Conservation (phyloP, 2,113 vertebrate genomes). For the Uria aalge region DNA sequence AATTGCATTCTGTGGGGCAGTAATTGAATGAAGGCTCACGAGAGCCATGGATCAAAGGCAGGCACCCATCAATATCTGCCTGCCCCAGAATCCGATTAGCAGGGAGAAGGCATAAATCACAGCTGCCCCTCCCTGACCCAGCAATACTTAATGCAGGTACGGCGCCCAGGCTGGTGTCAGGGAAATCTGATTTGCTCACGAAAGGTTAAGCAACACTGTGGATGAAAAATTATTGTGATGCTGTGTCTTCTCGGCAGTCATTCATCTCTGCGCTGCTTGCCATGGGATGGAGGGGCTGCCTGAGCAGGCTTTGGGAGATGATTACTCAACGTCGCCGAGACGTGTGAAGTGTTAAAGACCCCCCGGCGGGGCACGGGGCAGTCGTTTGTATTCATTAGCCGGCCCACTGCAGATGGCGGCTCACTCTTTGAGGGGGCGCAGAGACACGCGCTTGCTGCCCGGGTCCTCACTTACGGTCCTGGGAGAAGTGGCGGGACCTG, state of each 20-base stretch:
- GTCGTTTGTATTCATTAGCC: conserved; percentile 51
- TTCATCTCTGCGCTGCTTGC: not conserved
- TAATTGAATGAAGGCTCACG: conserved; percentile 69
- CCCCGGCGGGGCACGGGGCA: conserved; percentile 2
- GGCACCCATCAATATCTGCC: conserved; percentile 66
- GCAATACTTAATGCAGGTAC: not conserved
- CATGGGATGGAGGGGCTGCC: not conserved
- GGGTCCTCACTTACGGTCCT: fast-evolving
- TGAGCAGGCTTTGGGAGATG: not conserved
- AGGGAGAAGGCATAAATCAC: not conserved
- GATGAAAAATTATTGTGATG: conserved; percentile 19
- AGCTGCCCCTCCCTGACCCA: conserved; percentile 13
- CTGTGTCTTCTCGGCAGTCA: not conserved
- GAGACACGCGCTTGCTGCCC: not conserved
- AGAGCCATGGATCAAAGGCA: conserved; percentile 66
- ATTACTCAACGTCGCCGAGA: conserved; percentile 54
- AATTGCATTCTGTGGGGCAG: conserved; percentile 66
- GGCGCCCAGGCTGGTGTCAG: not conserved
- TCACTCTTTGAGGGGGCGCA: not conserved
- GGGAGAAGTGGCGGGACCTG: fast-evolving
- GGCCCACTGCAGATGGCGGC: not conserved
- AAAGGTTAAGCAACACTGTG: not conserved
- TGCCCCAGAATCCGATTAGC: not conserved
- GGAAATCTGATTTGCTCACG: conserved; percentile 8
- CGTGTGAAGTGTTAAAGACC: conserved; percentile 41